Evolutionary conservation across 2,797 vertebrate species (phyloP).

Genomic region (Eulemur coronatus): DNA sequence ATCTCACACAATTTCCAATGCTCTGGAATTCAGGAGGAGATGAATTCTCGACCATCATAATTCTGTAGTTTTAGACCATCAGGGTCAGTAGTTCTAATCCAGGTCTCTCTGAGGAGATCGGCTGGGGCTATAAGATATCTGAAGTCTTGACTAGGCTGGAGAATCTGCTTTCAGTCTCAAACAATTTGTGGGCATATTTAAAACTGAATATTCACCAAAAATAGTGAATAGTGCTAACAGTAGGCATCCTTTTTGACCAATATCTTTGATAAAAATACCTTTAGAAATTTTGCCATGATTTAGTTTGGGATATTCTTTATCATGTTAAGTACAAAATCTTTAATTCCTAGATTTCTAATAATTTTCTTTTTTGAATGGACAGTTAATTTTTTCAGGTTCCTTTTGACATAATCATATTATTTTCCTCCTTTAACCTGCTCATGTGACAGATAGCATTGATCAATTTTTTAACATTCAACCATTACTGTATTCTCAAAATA

Average conservation of each 20-base stretch:
- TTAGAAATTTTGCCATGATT: not conserved
- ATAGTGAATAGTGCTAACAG: not conserved
- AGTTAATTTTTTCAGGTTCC: not conserved
- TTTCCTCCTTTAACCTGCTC: not conserved
- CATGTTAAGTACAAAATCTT: not conserved
- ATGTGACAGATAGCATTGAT: not conserved
- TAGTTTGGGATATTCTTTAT: not conserved
- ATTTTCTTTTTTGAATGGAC: not conserved
- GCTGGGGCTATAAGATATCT: too few relatives aligned
- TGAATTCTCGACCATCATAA: too few relatives aligned
- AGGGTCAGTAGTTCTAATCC: not conserved
- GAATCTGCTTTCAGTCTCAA: not conserved
- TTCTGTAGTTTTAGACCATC: too few relatives aligned
- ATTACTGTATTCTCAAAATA: constrained; percentile 31
- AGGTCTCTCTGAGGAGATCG: not conserved
- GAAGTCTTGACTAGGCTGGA: not conserved
- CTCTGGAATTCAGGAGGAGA: not conserved
- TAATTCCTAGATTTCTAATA: not conserved
- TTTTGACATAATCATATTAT: not conserved
- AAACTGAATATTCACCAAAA: not conserved
- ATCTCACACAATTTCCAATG: not conserved
- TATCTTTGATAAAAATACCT: not conserved
- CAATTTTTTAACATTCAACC: not conserved
- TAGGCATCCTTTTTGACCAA: not conserved
- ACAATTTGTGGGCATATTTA: not conserved